Base-by-base conservation (phyloP, 2,797 vertebrate species). In the Vespertilio murinus region DNA sequence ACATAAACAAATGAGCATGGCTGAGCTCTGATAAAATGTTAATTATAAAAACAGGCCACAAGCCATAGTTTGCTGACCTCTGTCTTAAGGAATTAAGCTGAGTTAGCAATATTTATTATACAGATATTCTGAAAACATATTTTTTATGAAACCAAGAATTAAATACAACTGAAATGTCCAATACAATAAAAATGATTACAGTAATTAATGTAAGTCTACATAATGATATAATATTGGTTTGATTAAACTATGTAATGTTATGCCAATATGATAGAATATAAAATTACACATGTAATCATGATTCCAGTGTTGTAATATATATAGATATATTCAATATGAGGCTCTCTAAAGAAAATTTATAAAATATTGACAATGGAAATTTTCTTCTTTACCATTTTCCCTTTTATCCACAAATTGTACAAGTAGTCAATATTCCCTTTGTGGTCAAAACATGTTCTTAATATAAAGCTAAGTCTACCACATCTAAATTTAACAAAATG, bases 401-500 rank as follows among this genome's bases (percentile, higher is more conserved):
- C 35, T 86, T n/a, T 87, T 87, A 49, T 33, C n/a, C 8, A 70
- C 73, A 83, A 80, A 42, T 69, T 71, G 3, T 89, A 71, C 2
- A 89, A 47, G 56, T 67, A 70, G 22, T 74, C 45, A 65, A 56
- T 83, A 74, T 52, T 78, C 65, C 20, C 8, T 75, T 40, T 69
- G 9, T 65, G 49, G 33, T 86, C 11, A 83, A 25, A 64, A 69
- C 12, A 52, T 67, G 69, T 59, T 65, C 16, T 61, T 94, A 92
- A 86, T 80, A 52, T 85, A 91, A n/a, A 74, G 6, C 5, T 83
- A 90, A 93, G 40, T 88, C 28, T 87, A 67, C 33, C 30, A 74
- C 12, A 69, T 35, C 33, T 54, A 88, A 94, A 73, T 70, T 89
- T 56, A 54, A 69, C 11, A 89, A 91, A 93, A 87, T 82, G 11